Base-by-base conservation (phyloP, 2,888 invertebrate species). In the Pinctada fucata region DNA sequence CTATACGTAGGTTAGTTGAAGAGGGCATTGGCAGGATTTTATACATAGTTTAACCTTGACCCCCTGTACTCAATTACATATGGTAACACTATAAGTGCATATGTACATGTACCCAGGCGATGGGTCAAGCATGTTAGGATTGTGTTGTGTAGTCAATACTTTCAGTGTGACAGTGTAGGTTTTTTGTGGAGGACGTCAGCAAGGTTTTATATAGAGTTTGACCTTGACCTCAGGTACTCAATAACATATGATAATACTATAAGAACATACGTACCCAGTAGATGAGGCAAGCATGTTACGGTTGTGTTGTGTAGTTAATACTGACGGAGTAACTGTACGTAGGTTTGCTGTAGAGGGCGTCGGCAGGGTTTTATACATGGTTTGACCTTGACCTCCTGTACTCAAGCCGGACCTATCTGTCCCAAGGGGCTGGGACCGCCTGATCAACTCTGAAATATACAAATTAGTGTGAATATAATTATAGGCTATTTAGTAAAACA, bases 231-330 rank as follows among this genome's bases (percentile, higher is more conserved):
- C 80, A 51, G 69, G 69, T 63, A 47, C 63, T n/a, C 64, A 63
- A 64, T 31, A 31, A 31, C 31, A 31, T 31, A 31, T 31, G 31
- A 31, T 31, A 31, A 31, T 31, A 31, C 31, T 31, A 31, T 31
- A 31, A 31, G 31, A 31, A 31, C 31, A 31, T 31, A 31, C 74
- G n/a, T 31, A 81, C 81, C 81, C 73, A 71, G 68, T 66, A 16
- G 69, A 70, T 31, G 75, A 45, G 31, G 80, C 58, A n/a, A 86
- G 64, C 69, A 81, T 75, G 49, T 81, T 79, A 79, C 89, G 90
- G 80, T 90, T 91, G 76, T 90, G 90, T 82, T 91, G 91, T 51
- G 91, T 91, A 48, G 83, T 79, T 31, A 88, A 75, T 8, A 89
- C 88, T 31, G 80, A 70, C 1, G 90, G 88, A 6, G 85, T 85